Percentiles rank a stretch among this genome's conserved stretches.
phyloP scores from a whole-genome alignment of 2,888 invertebrate species.

The Andrena praecox region DNA sequence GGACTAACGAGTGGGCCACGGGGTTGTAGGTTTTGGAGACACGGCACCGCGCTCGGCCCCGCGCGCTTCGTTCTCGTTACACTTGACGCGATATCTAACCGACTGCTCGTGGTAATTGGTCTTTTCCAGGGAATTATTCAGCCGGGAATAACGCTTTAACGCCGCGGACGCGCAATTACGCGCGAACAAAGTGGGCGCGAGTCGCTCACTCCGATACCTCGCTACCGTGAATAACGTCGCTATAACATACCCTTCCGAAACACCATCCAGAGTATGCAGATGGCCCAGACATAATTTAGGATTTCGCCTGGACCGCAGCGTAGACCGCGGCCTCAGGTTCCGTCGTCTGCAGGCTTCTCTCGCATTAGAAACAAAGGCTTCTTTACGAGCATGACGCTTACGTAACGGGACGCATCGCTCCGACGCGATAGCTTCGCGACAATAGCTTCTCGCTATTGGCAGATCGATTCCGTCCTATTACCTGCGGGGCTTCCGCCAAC shows the following conservation, averaged over 20 bases:
- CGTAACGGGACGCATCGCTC: slow-evolving; percentile 23
- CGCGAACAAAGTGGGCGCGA: background rate
- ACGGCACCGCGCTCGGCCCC: slow-evolving; percentile 9
- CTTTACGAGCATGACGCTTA: slow-evolving; percentile 34
- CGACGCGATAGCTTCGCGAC: too few relatives aligned
- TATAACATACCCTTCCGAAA: background rate
- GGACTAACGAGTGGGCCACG: slow-evolving; percentile 49
- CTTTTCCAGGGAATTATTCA: slow-evolving; percentile 1
- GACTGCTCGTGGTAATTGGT: background rate
- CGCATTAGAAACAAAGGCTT: slow-evolving; percentile 34
- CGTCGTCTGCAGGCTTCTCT: slow-evolving; percentile 26
- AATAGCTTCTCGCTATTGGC: too few relatives aligned
- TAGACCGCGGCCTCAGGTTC: slow-evolving; percentile 2
- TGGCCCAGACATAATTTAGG: slow-evolving; percentile 38
- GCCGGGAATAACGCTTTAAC: slow-evolving; percentile 1
- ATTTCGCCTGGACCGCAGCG: slow-evolving; percentile 27
- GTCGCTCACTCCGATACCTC: background rate
- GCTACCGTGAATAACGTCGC: background rate
- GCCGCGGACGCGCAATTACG: background rate
- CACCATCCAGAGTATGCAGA: slow-evolving; percentile 8
- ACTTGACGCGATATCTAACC: slow-evolving; percentile 7
- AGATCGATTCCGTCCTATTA: slow-evolving; percentile 18
- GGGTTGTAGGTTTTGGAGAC: slow-evolving; percentile 19
- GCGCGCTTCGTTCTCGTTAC: background rate
- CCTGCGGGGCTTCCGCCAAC: background rate